These are phyloP conservation scores for Epinephelus awoara DNA, from an alignment of 2,797 vertebrate species.

Conservation along the genomic window DNA sequence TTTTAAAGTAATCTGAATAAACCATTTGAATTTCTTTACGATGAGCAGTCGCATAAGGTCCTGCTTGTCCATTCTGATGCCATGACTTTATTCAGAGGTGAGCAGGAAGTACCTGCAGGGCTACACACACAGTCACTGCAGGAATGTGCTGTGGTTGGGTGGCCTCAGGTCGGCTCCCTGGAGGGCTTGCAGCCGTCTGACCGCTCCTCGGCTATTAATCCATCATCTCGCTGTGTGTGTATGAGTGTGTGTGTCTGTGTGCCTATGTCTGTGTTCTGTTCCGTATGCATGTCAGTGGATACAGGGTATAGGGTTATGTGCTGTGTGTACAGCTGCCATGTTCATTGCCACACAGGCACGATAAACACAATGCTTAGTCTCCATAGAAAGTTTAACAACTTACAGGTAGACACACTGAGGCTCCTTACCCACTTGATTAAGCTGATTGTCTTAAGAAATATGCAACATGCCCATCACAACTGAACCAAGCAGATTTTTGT, in stretches of 20 bases:
- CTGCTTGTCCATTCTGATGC: conserved; percentile 15
- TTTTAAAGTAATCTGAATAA: conserved; percentile 39
- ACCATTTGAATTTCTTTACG: conserved; percentile 34
- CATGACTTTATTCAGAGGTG: conserved; percentile 15
- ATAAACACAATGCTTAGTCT: not conserved
- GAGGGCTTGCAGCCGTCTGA: conserved; percentile 53
- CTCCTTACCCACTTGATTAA: not conserved
- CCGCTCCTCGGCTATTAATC: conserved; percentile 63
- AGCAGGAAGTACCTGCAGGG: conserved; percentile 26
- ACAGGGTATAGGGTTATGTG: not conserved
- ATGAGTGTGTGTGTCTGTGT: conserved; percentile 17
- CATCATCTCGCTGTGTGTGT: conserved; percentile 42
- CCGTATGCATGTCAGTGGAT: not conserved
- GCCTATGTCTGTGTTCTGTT: not conserved
- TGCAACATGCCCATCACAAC: not conserved
- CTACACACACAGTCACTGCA: conserved; percentile 27
- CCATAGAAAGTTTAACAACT: not conserved
- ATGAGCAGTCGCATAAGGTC: conserved; percentile 28
- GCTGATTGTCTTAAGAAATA: not conserved
- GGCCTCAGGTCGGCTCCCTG: conserved; percentile 61
- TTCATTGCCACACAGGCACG: not conserved
- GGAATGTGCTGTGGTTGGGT: conserved; percentile 60
- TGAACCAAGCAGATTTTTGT: conserved; percentile 1
- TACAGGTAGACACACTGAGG: not conserved
- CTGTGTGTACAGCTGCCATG: not conserved